These are phyloP conservation scores for Adelognathus sp. DNA, from an alignment of 2,888 invertebrate species.

Conservation along the genomic window DNA sequence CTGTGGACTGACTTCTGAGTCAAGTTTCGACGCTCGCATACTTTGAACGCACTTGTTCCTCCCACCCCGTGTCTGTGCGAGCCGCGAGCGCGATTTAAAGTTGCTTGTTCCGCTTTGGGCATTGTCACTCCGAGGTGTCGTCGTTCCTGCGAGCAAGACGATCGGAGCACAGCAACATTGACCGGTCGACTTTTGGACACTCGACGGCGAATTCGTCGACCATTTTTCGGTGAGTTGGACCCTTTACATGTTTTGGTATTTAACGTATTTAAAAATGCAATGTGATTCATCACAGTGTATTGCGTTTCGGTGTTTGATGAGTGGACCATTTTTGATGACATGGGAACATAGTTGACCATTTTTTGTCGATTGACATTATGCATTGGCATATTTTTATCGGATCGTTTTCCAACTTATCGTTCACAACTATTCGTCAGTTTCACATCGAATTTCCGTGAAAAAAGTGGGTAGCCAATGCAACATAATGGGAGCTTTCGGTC, in stretches of 20 bases:
- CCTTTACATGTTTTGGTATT: not conserved
- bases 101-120: not conserved
- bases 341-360: not conserved
- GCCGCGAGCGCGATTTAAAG: not conserved
- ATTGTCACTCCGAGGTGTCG: slow-evolving; percentile 7
- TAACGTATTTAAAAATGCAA: not conserved
- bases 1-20: not conserved
- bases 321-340: not conserved
- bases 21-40: not conserved
- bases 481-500: too few relatives aligned
- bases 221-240: slow-evolving; percentile 1
- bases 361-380: not conserved
- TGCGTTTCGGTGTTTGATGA: not conserved
- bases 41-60: not conserved
- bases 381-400: not conserved
- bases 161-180: not conserved
- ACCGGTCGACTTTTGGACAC: not conserved
- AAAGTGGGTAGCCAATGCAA: too few relatives aligned
- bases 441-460: too few relatives aligned
- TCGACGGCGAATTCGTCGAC: not conserved
- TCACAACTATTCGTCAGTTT: too few relatives aligned
- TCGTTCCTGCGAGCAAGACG: not conserved
- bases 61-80: not conserved
- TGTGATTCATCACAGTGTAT: not conserved
- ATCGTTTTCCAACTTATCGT: not conserved